Percentiles rank a stretch among this genome's conserved stretches.
Conservation (phyloP, 2,888 invertebrate species). For the Idaea biselata region DNA sequence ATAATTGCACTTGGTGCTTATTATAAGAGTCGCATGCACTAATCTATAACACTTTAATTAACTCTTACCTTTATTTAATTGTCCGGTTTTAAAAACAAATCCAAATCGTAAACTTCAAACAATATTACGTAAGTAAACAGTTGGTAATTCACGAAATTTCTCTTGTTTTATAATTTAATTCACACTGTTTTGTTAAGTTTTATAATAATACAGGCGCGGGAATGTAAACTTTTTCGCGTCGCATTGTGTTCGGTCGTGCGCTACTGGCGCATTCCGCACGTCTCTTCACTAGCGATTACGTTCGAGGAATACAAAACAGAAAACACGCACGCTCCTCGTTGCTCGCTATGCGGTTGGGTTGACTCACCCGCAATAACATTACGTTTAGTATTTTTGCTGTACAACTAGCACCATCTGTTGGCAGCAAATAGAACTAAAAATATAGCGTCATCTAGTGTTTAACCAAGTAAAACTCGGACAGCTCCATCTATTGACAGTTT, state of each 20-base stretch:
- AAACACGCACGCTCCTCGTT: constrained; percentile 15
- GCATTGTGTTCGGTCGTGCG: constrained; percentile 58
- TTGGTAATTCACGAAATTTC: constrained; percentile 53
- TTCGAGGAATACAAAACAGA: constrained; percentile 68
- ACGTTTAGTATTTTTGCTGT: neutral
- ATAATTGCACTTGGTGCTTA: too few relatives aligned
- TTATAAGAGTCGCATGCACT: too few relatives aligned
- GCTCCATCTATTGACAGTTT: neutral
- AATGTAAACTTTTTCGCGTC: constrained; percentile 63
- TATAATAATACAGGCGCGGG: constrained; percentile 57
- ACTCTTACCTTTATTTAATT: constrained; percentile 23
- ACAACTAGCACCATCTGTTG: neutral
- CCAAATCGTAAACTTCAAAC: constrained; percentile 54
- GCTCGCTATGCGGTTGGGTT: constrained; percentile 23
- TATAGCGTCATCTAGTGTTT: constrained; percentile 41
- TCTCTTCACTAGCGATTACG: constrained; percentile 61
- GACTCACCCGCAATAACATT: constrained; percentile 25
- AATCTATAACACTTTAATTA: neutral
- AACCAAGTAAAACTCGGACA: constrained; percentile 9
- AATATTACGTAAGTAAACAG: constrained; percentile 52
- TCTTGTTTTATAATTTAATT: constrained; percentile 49
- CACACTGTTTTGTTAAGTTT: constrained; percentile 67
- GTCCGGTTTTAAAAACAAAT: constrained; percentile 35
- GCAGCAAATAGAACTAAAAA: constrained; percentile 8
- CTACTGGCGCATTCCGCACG: constrained; percentile 59